Base-by-base conservation (phyloP, 2,888 invertebrate genomes). In the Falcaria lacertinaria region DNA sequence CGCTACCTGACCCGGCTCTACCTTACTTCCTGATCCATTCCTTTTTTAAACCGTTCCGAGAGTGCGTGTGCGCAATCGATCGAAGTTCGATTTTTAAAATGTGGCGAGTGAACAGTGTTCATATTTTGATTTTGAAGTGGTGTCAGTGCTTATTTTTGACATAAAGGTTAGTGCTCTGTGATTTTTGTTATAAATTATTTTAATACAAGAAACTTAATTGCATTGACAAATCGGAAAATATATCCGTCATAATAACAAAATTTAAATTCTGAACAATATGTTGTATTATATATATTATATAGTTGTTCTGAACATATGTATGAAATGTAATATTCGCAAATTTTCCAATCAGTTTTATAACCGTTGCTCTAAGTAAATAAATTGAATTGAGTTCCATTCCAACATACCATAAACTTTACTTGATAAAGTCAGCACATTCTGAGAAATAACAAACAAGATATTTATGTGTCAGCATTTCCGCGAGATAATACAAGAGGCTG, bases 1-100 rank as follows among this genome's bases (percentile, higher is more conserved):
- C 70, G 80, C 85, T 87, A 89, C 89, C 89, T 88, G 88, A 88
- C 86, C 85, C 79, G 69, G 57, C 69, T 65, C 65, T 70, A 72
- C 73, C 73, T 80, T 69, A 80, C 77, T 87, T 87, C 86, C 86
- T 84, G 79, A 83, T 81, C 78, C 88, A 87, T 88, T 87, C 81
- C 77, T 77, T 83, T 70, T 65, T 70, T 59, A 69, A 76, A 70
- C 74, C 69, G 74, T 77, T 76, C 75, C 66, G 70, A 60, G 72
- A 60, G 74, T 84, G 87, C 86, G 88, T 83, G 80, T 82, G 86
- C 88, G 87, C 87, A 79, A 57, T 58, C 45, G 52, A 62, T 58
- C 44, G 48, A 57, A 49, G 55, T 60, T 71, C 58, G 57, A 64
- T 64, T 61, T 69, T 66, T 42, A 46, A 59, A 37, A 36, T 36